phyloP scores from a whole-genome alignment of 2,113 vertebrate genomes.

The Nestor notabilis region DNA sequence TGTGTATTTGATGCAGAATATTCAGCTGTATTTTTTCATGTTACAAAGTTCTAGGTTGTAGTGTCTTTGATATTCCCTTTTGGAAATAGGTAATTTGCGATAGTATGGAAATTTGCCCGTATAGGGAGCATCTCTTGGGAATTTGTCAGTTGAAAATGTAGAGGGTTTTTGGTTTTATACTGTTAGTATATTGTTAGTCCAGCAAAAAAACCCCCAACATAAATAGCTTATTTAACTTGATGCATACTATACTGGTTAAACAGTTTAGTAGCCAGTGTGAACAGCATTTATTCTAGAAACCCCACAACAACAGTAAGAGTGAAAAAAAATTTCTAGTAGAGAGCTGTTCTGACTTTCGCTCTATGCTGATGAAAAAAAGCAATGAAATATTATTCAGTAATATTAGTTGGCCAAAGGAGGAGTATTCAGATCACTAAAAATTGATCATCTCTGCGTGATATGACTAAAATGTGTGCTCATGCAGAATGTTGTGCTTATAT shows the following conservation, averaged over 20 bases:
- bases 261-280: background rate
- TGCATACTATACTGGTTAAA: background rate
- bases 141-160: background rate
- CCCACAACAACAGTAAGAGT: background rate
- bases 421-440: background rate
- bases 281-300: background rate
- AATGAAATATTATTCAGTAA: background rate
- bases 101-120: background rate
- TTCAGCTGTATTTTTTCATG: background rate
- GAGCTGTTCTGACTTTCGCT: background rate
- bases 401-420: background rate
- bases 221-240: background rate
- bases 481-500: background rate
- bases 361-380: background rate
- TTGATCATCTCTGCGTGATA: background rate
- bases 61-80: background rate
- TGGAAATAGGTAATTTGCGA: background rate
- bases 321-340: background rate
- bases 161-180: background rate
- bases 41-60: background rate
- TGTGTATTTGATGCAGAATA: background rate
- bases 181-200: background rate
- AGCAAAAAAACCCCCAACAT: background rate
- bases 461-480: background rate
- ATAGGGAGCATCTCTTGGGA: background rate